Evolutionary conservation across 2,888 invertebrate species (phyloP).

Genomic region (Sesamia inferens): DNA sequence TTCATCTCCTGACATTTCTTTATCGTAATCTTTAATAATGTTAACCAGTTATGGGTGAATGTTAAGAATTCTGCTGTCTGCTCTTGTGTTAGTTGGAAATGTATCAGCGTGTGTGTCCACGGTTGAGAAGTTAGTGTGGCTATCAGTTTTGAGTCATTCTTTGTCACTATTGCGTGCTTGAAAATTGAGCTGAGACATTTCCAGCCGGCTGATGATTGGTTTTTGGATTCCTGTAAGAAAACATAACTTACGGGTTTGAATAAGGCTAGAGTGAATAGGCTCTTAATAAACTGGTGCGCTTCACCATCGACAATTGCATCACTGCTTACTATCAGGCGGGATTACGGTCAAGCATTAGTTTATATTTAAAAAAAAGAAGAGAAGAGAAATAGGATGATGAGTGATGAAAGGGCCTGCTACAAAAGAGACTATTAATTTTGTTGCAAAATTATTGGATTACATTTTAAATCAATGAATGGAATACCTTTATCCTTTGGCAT

Average conservation of each 20-base stretch:
- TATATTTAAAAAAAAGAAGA: too few species aligned
- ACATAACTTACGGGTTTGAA: background rate
- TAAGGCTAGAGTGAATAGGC: too few species aligned
- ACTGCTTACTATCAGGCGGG: too few species aligned
- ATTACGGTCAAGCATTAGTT: too few species aligned
- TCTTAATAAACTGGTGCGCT: too few species aligned
- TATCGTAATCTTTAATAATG: constrained; percentile 78
- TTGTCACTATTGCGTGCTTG: constrained; percentile 80
- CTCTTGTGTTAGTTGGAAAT: constrained; percentile 83
- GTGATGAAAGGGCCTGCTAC: background rate
- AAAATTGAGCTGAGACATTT: constrained; percentile 82
- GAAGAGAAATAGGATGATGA: too few species aligned
- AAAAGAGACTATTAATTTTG: background rate
- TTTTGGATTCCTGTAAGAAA: constrained; percentile 75
- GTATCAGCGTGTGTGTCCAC: constrained; percentile 83
- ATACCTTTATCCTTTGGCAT: background rate
- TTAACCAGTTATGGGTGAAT: constrained; percentile 81
- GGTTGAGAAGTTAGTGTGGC: constrained; percentile 82
- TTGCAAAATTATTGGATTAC: background rate
- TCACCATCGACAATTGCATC: too few species aligned
- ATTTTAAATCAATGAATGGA: background rate
- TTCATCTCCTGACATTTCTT: constrained; percentile 72
- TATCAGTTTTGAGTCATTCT: constrained; percentile 79
- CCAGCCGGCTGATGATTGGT: constrained; percentile 82
- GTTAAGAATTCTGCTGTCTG: constrained; percentile 79